Conservation (phyloP, 2,797 vertebrate species). For the Dendrocincla tyrannina region DNA sequence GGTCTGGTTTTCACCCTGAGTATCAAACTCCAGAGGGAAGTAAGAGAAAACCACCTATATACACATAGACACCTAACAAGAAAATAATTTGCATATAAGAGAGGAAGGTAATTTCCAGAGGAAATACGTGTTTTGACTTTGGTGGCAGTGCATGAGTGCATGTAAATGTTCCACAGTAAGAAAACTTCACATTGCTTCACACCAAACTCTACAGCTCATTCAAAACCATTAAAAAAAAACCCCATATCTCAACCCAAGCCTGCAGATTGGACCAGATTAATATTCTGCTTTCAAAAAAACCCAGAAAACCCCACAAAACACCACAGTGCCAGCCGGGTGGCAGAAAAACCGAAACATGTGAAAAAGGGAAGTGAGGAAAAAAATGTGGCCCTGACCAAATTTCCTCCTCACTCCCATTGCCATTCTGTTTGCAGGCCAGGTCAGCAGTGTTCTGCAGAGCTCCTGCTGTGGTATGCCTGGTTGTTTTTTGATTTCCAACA, state of each 20-base stretch:
- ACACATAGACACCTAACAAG: background rate
- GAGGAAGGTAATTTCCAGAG: conserved; percentile 27
- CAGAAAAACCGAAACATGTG: background rate
- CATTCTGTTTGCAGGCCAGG: background rate
- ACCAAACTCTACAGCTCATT: background rate
- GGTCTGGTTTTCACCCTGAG: background rate
- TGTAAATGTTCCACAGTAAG: background rate
- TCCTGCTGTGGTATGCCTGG: accelerated
- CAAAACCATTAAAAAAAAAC: background rate
- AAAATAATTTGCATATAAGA: background rate
- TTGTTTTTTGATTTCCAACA: background rate
- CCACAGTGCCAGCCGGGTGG: background rate
- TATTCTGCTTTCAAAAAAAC: background rate
- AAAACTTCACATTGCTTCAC: background rate
- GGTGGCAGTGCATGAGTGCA: background rate
- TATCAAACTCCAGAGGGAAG: background rate
- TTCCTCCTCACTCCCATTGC: accelerated
- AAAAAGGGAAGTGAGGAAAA: background rate
- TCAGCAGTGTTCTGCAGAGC: background rate
- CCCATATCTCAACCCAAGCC: background rate
- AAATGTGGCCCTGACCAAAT: background rate
- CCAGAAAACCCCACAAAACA: too few relatives aligned
- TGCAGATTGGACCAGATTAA: background rate
- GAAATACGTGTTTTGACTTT: background rate
- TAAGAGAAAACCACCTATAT: background rate